Base-by-base conservation (phyloP, 2,113 vertebrate genomes). In the Mesoclemmys tuberculata region DNA sequence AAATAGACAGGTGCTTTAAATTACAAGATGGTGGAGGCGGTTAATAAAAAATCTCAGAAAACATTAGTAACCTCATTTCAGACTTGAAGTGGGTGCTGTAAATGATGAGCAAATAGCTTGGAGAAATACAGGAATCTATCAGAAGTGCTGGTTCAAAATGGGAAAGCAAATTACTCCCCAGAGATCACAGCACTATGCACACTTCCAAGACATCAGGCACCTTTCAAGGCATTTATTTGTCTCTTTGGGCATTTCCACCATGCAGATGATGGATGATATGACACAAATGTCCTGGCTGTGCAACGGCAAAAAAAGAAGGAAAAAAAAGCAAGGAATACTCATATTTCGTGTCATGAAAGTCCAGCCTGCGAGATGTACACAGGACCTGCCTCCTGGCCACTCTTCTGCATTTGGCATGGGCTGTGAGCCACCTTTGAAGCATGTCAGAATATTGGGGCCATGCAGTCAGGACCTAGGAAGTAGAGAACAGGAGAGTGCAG, bases 1-100 rank as follows among this genome's bases (percentile, higher is more conserved):
- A 96, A 97, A 96, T 91, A 92, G 95, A 94, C 96, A 96, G 93
- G 97, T 97, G 97, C 96, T 96, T 97, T 97, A 97, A 97, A 97
- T 97, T 96, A 96, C 95, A 95, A 96, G 87, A 97, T 84, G 92
- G 96, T 93, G 89, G 93, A 95, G 92, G 97, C 93, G 93, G 96
- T 96, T 97, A 97, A 96, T 94, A 94, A 97, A 96, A 97, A 94
- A 87, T 78, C 74, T 90, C 94, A 93, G 94, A 93, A 96, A 96
- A 96, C 94, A 95, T 95, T 90, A 94, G 94, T 88, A 95, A 90
- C 95, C 93, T 91, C 87, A 93, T 94, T 97, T 93, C 0, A 1
- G 81, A 90, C 92, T 97, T 94, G 95, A 96, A 96, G 95, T 95
- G 94, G 96, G 95, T 93, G 95, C 93, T 93, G 92, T 94, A 93